Evolutionary conservation across 2,113 vertebrate species (phyloP), one percentile per base, ranked within the genome.

Genomic region (Grammomys dolichurus): DNA sequence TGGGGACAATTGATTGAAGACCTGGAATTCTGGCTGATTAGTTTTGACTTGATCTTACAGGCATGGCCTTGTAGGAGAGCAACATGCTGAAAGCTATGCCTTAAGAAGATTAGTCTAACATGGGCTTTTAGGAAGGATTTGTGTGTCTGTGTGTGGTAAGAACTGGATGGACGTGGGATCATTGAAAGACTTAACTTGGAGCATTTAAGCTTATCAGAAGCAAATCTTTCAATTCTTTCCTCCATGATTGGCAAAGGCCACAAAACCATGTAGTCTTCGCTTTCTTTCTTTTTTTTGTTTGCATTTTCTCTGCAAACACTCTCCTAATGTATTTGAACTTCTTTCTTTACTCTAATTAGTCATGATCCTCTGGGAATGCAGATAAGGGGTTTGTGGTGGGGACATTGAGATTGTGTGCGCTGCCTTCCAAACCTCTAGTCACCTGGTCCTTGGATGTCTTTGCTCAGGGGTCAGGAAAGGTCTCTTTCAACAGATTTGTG

Each of bases 111-210:
- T 93, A 95, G 92, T 87, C 22, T 85, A 81, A 48, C 56, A 54
- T 10, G 90, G n/a, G 9, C 86, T 91, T 95, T 92, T 72, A 89
- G 67, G 48, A 89, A 96, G 89, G 69, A 89, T 97, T 97, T 96
- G 7, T n/a, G n/a, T 82, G 60, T 89, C 82, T 93, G 36, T 84
- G 14, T 91, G 90, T 94, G 82, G 58, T 58, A 93, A 94, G 40
- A 89, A 63, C 81, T 96, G 69, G 73, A 95, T 93, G 31, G 28
- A 16, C 95, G 26, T 80, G 22, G 19, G 9, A 60, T 82, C 77
- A 94, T 26, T 56, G 89, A 93, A 81, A 89, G 43, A 67, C 81
- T 91, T 95, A 96, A 91, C 22, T 96, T 31, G 51, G 9, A 69
- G 2, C 60, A 78, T 96, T 89, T 96, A 94, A n/a, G 65, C 31